A percentile compares a stretch with the other conserved stretches of the same genome.
phyloP scores from a whole-genome alignment of 2,113 vertebrate species.

The Atlantisia rogersi region DNA sequence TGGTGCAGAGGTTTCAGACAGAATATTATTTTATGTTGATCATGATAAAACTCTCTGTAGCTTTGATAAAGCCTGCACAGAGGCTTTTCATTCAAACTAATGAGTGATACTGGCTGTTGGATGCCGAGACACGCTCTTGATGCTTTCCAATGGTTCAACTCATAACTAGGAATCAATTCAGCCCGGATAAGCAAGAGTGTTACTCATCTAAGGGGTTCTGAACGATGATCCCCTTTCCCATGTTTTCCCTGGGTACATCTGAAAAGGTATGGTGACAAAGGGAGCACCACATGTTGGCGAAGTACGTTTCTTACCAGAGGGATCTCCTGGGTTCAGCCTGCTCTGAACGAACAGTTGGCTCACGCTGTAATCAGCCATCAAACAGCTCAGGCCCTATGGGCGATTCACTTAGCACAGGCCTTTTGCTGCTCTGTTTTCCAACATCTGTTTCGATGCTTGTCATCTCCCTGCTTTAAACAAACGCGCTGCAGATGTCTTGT shows the following conservation, averaged over 20 bases:
- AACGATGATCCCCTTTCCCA: neutral
- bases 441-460: slow-evolving; percentile 69
- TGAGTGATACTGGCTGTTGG: slow-evolving; percentile 45
- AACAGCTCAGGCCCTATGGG: slow-evolving; percentile 36
- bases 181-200: neutral
- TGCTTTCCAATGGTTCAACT: slow-evolving; percentile 33
- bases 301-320: neutral
- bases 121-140: slow-evolving; percentile 37
- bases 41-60: slow-evolving; percentile 42
- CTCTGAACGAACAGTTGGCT: slow-evolving; percentile 43
- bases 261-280: slow-evolving; percentile 21
- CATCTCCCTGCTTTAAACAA: slow-evolving; percentile 66
- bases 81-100: slow-evolving; percentile 54
- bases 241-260: neutral
- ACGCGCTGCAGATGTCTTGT: slow-evolving; percentile 67
- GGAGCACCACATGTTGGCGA: slow-evolving; percentile 6
- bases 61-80: slow-evolving; percentile 51
- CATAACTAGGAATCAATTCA: slow-evolving; percentile 26
- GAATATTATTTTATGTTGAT: slow-evolving; percentile 68
- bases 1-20: slow-evolving; percentile 46
- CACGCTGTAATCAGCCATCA: slow-evolving; percentile 47
- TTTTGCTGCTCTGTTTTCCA: slow-evolving; percentile 60
- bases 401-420: neutral
- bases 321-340: slow-evolving; percentile 12
- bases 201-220: slow-evolving; percentile 20